Base-by-base conservation (phyloP, 92 coral and sea anemone genomes). In the Actinernus sp. region DNA sequence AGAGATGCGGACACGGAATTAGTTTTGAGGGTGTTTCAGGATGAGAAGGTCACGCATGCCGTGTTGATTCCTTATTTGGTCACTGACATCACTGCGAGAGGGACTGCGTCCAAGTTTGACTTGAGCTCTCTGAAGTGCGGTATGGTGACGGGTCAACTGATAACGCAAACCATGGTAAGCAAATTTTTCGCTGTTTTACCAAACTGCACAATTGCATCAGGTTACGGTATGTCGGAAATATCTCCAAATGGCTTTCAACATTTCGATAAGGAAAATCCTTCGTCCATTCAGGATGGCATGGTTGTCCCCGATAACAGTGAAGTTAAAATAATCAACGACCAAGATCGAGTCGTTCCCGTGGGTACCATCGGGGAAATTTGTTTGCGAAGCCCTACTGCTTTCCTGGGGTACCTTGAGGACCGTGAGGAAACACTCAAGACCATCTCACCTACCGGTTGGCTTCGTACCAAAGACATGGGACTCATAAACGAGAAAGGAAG, bases 11-110 rank as follows among this genome's bases (percentile, higher is more conserved):
- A n/a, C n/a, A n/a, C n/a, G n/a, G n/a, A n/a, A n/a, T n/a, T n/a
- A n/a, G n/a, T n/a, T n/a, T n/a, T n/a, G n/a, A n/a, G n/a, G n/a
- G n/a, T n/a, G n/a, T 14, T 36, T 7, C 41, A 45, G 52, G 22
- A 45, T 45, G 52, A 45, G 52, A 8, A 18, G 17, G 21, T 45
- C 52, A 45, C 52, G 52, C 52, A 45, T 17, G 21, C 52, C 5
- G 18, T 45, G 21, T 6, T 45, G 21, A 18, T 45, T 12, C 52
- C 52, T 8, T 45, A 45, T 45, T 23, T 45, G 5, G 52, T 17
- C 5, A 7, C 5, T 8, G 52, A 45, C 21, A 45, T 45, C 8
- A 12, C 19, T 4, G 22, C 10, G 10, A 45, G 10, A 23, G 52
- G 52, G 4, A 45, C 52, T 12, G n/a, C n/a, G n/a, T 4, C 8